These are phyloP conservation scores for Opisthocomus hoazin DNA, from an alignment of 2,113 vertebrate species.

Conservation along the genomic window DNA sequence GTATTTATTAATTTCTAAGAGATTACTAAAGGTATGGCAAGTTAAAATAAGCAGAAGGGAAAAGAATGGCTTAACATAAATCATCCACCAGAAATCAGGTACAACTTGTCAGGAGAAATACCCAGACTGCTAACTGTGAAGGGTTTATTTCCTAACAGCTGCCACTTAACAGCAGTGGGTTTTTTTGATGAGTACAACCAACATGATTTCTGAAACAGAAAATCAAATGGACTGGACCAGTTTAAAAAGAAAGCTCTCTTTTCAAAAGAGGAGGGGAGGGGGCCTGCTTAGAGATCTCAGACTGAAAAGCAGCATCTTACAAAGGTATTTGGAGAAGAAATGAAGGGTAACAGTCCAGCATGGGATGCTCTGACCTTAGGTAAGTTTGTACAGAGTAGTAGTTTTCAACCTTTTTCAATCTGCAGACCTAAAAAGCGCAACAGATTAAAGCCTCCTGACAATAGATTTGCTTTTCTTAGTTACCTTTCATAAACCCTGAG, in stretches of 20 bases:
- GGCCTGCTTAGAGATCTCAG: not conserved
- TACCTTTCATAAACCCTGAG: not conserved
- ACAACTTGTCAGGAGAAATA: not conserved
- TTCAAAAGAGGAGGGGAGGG: not conserved
- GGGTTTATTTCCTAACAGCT: not conserved
- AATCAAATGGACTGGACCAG: not conserved
- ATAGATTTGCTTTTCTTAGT: not conserved
- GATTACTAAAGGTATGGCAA: not conserved
- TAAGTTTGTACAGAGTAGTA: not conserved
- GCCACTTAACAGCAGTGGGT: not conserved
- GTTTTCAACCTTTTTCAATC: not conserved
- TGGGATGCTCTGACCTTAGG: not conserved
- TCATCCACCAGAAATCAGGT: not conserved
- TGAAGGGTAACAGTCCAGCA: not conserved
- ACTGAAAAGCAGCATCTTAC: not conserved
- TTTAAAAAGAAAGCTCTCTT: not conserved
- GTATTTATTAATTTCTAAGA: not conserved
- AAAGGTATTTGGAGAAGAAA: not conserved
- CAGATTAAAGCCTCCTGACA: not conserved
- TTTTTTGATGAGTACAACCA: not conserved
- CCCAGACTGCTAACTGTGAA: not conserved
- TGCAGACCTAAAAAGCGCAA: not conserved
- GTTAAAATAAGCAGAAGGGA: not conserved
- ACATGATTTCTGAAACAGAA: not conserved
- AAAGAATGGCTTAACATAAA: not conserved